phyloP scores from a whole-genome alignment of 2,797 vertebrate species.

The Brachyrhaphis roseni region DNA sequence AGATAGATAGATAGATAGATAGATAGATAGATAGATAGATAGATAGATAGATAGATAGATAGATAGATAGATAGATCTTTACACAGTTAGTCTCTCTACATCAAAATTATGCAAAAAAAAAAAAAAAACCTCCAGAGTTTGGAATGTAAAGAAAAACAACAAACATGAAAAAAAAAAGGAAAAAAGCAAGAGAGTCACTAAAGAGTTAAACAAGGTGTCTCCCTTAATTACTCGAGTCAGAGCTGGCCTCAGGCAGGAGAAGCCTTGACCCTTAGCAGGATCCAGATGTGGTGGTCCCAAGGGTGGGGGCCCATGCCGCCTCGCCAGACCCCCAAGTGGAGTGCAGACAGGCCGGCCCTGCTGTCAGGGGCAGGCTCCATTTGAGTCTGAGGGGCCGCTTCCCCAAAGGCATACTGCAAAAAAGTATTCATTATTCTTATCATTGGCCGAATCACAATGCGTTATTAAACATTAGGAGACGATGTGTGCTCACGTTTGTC shows the following conservation, averaged over 20 bases:
- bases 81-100: not conserved
- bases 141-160: slow-evolving; percentile 59
- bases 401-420: slow-evolving; percentile 62
- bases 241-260: slow-evolving; percentile 95
- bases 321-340: slow-evolving; percentile 79
- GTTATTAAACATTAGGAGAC: not conserved
- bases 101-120: slow-evolving; percentile 25
- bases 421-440: slow-evolving; percentile 20
- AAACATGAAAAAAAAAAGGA: slow-evolving; percentile 22
- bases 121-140: slow-evolving; percentile 18
- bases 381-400: slow-evolving; percentile 72
- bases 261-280: slow-evolving; percentile 99
- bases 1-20: too few species aligned
- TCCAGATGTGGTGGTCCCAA: slow-evolving; percentile 97
- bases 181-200: slow-evolving; percentile 74
- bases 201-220: slow-evolving; percentile 97
- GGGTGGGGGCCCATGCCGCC: slow-evolving; percentile 81
- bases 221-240: slow-evolving; percentile 94
- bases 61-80: not conserved
- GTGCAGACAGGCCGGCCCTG: slow-evolving; percentile 82
- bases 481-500: not conserved
- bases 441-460: not conserved
- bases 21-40: too few species aligned
- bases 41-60: too few species aligned
- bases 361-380: slow-evolving; percentile 79